Conservation (phyloP, 2,888 invertebrate species). For the Marasmarcha lunaedactyla region DNA sequence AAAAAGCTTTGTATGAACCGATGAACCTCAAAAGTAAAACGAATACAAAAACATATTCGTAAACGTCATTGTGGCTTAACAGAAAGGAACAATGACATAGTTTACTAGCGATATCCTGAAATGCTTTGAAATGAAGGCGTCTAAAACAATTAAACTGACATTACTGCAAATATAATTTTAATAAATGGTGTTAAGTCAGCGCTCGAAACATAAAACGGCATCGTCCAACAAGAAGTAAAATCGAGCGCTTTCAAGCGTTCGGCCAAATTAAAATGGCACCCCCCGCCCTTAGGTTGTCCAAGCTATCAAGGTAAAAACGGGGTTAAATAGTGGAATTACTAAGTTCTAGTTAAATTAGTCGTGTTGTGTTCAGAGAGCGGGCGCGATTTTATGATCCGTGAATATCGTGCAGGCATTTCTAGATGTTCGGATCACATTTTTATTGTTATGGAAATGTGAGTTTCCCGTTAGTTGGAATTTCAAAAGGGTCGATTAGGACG, state of each 20-base stretch:
- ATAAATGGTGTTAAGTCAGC: constrained; percentile 27
- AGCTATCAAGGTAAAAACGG: neutral
- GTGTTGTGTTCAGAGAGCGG: constrained; percentile 43
- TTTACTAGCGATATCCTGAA: neutral
- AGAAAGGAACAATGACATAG: neutral
- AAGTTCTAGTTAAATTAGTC: constrained; percentile 53
- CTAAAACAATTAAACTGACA: constrained; percentile 20
- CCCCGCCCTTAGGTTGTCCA: constrained; percentile 18
- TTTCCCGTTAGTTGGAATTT: constrained; percentile 69
- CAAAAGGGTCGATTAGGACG: constrained; percentile 69
- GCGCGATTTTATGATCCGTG: constrained; percentile 68
- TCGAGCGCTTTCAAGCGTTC: constrained; percentile 31
- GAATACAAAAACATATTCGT: neutral
- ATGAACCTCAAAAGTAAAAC: no score
- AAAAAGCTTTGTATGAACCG: no score
- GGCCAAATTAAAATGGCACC: constrained; percentile 45
- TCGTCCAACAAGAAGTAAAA: constrained; percentile 33
- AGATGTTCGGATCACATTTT: constrained; percentile 69
- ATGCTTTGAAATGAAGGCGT: neutral
- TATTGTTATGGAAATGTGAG: constrained; percentile 70
- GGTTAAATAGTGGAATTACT: constrained; percentile 16
- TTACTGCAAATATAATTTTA: constrained; percentile 26
- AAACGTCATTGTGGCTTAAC: neutral
- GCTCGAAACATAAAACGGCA: constrained; percentile 37
- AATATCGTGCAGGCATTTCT: constrained; percentile 67